Conservation (phyloP, 1,140 invertebrate species). For the Diprion similis region DNA sequence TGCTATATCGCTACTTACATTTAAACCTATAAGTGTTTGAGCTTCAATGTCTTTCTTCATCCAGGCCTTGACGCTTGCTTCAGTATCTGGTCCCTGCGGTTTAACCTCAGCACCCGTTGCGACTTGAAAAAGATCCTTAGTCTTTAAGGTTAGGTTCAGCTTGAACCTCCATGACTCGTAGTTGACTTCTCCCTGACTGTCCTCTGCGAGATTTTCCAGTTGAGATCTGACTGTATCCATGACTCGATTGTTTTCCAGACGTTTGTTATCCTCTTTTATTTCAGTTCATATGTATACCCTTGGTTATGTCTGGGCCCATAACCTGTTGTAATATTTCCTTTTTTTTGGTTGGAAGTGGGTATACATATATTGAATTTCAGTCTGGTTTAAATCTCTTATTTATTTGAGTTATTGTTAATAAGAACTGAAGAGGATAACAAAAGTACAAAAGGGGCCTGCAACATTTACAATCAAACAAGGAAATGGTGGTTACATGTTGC, state of each 20-base stretch:
- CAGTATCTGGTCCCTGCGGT: background rate
- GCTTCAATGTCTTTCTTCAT: constrained; percentile 32
- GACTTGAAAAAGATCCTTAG: constrained; percentile 27
- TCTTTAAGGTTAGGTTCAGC: constrained; percentile 32
- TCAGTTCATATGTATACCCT: background rate
- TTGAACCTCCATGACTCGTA: constrained; percentile 33
- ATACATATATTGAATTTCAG: too few relatives aligned
- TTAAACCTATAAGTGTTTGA: constrained; percentile 36
- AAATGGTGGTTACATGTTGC: too few relatives aligned
- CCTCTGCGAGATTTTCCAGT: constrained; percentile 26
- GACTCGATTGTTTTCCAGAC: background rate
- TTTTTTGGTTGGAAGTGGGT: too few relatives aligned
- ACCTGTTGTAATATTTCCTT: too few relatives aligned
- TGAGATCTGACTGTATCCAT: constrained; percentile 30
- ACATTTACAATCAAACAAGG: too few relatives aligned
- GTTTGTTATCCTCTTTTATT: too few relatives aligned
- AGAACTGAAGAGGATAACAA: too few relatives aligned
- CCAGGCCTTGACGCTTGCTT: constrained; percentile 21
- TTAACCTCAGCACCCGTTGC: constrained; percentile 26
- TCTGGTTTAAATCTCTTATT: too few relatives aligned
- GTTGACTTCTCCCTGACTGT: constrained; percentile 22
- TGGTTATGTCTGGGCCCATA: background rate
- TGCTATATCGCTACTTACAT: constrained; percentile 33
- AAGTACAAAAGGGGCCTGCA: too few relatives aligned
- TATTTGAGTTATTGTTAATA: too few relatives aligned